Conservation (phyloP, 2,888 invertebrate genomes). For the Mythimna vitellina region DNA sequence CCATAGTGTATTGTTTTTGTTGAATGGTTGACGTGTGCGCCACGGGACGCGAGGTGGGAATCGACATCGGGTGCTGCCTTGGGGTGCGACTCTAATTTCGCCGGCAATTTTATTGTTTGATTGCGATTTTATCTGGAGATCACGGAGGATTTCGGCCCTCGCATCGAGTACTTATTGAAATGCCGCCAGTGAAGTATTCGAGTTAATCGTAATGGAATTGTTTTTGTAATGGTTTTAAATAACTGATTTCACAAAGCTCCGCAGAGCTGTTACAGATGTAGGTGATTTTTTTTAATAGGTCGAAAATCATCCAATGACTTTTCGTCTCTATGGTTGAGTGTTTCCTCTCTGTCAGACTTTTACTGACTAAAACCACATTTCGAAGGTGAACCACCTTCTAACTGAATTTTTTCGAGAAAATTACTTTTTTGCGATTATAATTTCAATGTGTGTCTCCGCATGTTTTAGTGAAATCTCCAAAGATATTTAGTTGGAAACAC, state of each 20-base stretch:
- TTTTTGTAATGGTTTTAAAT: constrained; percentile 61
- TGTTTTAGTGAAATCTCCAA: too few species aligned
- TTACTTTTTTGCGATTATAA: too few species aligned
- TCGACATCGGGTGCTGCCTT: constrained; percentile 84
- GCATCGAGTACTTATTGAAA: constrained; percentile 63
- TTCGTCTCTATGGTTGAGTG: too few species aligned
- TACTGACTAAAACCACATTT: too few species aligned
- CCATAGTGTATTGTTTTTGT: constrained; percentile 87
- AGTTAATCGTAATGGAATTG: constrained; percentile 63
- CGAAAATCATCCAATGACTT: too few species aligned
- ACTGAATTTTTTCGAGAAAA: too few species aligned
- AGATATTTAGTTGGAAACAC: too few species aligned
- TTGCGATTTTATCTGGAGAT: constrained; percentile 89
- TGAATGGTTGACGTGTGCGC: constrained; percentile 78
- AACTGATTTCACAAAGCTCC: constrained; percentile 44
- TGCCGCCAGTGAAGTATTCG: constrained; percentile 54
- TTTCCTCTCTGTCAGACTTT: too few species aligned
- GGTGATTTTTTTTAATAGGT: too few species aligned
- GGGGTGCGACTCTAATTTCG: constrained; percentile 80
- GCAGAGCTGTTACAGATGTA: constrained; percentile 39
- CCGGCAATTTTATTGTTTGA: constrained; percentile 83
- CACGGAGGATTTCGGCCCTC: constrained; percentile 84
- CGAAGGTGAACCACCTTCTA: too few species aligned
- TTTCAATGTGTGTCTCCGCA: too few species aligned
- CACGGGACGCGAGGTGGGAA: constrained; percentile 83